These are phyloP conservation scores for Furcula furcula DNA, from an alignment of 2,888 invertebrate genomes.

Conservation along the genomic window DNA sequence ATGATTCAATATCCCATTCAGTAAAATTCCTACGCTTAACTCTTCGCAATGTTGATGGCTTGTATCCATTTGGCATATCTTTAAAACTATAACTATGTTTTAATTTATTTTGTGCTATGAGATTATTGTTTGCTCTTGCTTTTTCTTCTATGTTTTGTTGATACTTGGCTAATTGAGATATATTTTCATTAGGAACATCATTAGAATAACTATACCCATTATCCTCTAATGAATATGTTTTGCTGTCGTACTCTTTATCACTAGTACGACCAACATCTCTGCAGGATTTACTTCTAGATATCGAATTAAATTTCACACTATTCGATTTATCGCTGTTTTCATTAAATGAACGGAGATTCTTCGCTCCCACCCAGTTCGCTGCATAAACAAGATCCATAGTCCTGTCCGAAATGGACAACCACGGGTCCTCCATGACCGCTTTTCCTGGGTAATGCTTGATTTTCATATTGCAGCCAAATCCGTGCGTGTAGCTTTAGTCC, in stretches of 20 bases:
- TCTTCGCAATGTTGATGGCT: slow-evolving; percentile 80
- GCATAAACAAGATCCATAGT: slow-evolving; percentile 91
- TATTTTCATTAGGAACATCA: slow-evolving; percentile 63
- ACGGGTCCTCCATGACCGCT: slow-evolving; percentile 89
- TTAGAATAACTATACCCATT: slow-evolving; percentile 54
- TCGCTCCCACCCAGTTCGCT: slow-evolving; percentile 92
- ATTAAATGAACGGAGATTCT: slow-evolving; percentile 72
- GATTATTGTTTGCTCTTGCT: slow-evolving; percentile 74
- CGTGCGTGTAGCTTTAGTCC: slow-evolving; percentile 14
- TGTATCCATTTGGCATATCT: slow-evolving; percentile 83
- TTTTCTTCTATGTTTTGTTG: slow-evolving; percentile 83
- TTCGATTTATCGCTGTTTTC: slow-evolving; percentile 56
- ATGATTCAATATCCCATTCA: slow-evolving; percentile 81
- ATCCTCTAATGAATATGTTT: slow-evolving; percentile 56
- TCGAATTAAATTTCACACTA: slow-evolving; percentile 66
- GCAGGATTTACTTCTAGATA: slow-evolving; percentile 77
- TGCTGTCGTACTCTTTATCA: slow-evolving; percentile 53
- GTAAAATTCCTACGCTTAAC: slow-evolving; percentile 80
- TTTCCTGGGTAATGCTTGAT: slow-evolving; percentile 92
- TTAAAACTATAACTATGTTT: slow-evolving; percentile 82
- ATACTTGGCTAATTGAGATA: slow-evolving; percentile 83
- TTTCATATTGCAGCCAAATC: slow-evolving; percentile 83
- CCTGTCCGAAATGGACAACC: slow-evolving; percentile 84
- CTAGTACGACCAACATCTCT: slow-evolving; percentile 65
- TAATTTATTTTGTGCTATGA: slow-evolving; percentile 76